Conservation (phyloP, 1,140 invertebrate species). For the Pseudomyrmex concolor region DNA sequence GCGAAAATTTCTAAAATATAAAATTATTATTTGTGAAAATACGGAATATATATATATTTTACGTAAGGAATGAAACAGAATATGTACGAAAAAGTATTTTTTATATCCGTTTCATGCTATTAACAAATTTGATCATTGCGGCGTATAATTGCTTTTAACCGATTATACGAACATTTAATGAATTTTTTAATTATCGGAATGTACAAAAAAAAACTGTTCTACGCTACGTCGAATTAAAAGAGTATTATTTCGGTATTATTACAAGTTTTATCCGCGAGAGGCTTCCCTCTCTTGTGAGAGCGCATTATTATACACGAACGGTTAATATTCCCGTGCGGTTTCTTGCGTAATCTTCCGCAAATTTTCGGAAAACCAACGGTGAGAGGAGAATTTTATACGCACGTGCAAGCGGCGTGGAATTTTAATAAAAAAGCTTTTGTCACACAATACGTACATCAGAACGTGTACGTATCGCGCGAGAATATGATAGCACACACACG, state of each 20-base stretch:
- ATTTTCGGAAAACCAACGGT: constrained; percentile 24
- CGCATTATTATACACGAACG: too few species aligned
- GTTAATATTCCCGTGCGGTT: not conserved
- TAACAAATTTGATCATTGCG: too few species aligned
- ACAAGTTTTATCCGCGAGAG: constrained; percentile 3
- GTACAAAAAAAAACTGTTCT: not conserved
- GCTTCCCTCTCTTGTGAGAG: too few species aligned
- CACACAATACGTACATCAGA: constrained; percentile 16
- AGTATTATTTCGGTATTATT: not conserved
- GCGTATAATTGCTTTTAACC: too few species aligned
- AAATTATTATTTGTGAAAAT: not conserved
- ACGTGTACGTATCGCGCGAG: too few species aligned
- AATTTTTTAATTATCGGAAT: constrained; percentile 23
- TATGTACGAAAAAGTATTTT: too few species aligned
- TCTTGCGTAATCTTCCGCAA: not conserved
- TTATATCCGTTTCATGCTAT: too few species aligned
- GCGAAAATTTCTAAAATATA: too few species aligned
- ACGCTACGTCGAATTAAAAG: not conserved
- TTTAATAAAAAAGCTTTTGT: constrained; percentile 34
- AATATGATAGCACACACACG: not conserved
- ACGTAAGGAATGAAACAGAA: too few species aligned
- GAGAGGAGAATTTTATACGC: constrained; percentile 13
- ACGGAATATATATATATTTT: not conserved
- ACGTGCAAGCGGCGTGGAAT: constrained; percentile 19
- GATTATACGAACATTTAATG: too few species aligned